Base-by-base conservation (phyloP, 2,888 invertebrate genomes). In the Salticus scenicus region DNA sequence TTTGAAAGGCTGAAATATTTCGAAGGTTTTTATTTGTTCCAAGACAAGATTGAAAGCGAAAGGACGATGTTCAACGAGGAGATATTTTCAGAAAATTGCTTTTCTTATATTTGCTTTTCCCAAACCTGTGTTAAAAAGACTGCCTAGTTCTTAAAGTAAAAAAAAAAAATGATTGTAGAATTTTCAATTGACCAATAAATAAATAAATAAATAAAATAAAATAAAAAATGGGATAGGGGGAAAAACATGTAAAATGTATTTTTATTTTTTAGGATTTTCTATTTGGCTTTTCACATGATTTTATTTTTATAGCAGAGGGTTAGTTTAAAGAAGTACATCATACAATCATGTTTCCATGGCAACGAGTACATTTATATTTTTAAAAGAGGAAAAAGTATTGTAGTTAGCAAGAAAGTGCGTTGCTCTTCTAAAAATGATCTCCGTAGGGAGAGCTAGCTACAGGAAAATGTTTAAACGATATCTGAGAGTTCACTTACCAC, bases 281-380 rank as follows among this genome's bases (percentile, higher is more conserved):
- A 72, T 79, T 79, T 78, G 70, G 63, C 41, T 79, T 37, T n/a
- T 0, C n/a, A 33, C 72, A 79, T 64, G 72, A 72, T 64, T 79
- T 70, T 27, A 51, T 72, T 66, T 72, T 64, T 72, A 28, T n/a
- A 66, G 42, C 42, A 63, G 79, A 64, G 41, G 70, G 70, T 41
- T 78, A 63, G 72, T 71, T 72, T 79, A 71, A 71, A 47, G 24
- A 42, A 30, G 31, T 72, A 72, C 72, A 64, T 64, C 79, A 72
- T 47, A 64, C n/a, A 47, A 71, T 63, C 10, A 10, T 4, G 70
- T 79, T 8, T 31, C 79, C 64, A 79, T 79, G 27, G 79, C 24
- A 79, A 79, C 79, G 72, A 7, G 63, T 72, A 63, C 70, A 78
- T 67, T 78, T 78, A 72, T 79, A 71, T 78, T 78, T 69, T 75